These are phyloP conservation scores for Calephelis virginiensis DNA, from an alignment of 1,140 invertebrate species.

Conservation along the genomic window DNA sequence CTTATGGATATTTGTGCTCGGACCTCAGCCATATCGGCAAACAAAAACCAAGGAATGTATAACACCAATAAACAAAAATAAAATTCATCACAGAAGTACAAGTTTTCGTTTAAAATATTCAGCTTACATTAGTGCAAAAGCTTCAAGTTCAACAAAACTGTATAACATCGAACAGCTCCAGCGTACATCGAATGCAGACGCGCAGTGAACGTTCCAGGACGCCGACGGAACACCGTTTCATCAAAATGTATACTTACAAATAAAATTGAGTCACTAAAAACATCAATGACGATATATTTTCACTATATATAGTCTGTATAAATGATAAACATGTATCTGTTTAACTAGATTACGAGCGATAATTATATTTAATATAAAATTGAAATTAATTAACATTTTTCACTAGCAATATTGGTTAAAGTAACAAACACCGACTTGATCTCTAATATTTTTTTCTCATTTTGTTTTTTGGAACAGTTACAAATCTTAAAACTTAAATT, in stretches of 20 bases:
- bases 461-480: conserved; percentile 52
- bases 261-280: conserved; percentile 50
- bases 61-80: conserved; percentile 48
- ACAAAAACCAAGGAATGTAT: conserved; percentile 66
- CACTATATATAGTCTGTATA: conserved; percentile 13
- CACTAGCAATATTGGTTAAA: conserved; percentile 63
- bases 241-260: conserved; percentile 52
- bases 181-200: conserved; percentile 55
- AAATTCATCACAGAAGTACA: conserved; percentile 60
- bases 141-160: conserved; percentile 45
- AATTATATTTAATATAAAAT: conserved; percentile 37
- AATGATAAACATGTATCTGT: conserved; percentile 13
- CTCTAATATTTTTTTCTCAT: conserved; percentile 42
- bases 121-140: conserved; percentile 34
- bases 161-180: conserved; percentile 39
- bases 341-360: conserved; percentile 7
- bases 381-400: conserved; percentile 60
- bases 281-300: conserved; percentile 60
- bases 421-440: conserved; percentile 62
- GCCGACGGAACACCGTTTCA: conserved; percentile 47
- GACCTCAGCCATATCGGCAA: conserved; percentile 17
- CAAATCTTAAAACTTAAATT: conserved; percentile 47
- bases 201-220: conserved; percentile 50
- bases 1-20: too few relatives aligned
- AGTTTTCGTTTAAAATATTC: conserved; percentile 8